Evolutionary conservation across 2,888 invertebrate genomes (phyloP).

Genomic region (Drosophila kambysellisi): DNA sequence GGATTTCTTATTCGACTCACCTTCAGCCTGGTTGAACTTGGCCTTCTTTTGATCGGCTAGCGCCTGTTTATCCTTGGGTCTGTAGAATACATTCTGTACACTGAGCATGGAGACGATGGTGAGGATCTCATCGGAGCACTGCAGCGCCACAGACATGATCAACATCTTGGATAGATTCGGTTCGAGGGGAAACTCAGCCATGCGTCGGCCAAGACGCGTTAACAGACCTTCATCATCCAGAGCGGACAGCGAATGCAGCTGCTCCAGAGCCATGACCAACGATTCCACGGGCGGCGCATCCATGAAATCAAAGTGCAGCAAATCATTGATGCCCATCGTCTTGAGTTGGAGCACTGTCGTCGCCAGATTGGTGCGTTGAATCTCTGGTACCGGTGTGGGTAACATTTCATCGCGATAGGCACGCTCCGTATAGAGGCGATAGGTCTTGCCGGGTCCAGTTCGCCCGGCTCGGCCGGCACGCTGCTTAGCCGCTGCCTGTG

Average conservation of each 20-base stretch:
- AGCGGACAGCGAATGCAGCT: conserved; percentile 97
- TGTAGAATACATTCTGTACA: conserved; percentile 99
- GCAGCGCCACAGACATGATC: conserved; percentile 99
- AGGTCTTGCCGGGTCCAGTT: conserved; percentile 99
- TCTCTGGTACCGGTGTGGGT: conserved; percentile 98
- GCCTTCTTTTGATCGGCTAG: conserved; percentile 99
- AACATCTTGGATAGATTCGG: conserved; percentile 99
- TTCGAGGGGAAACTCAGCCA: conserved; percentile 99
- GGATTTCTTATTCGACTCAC: conserved; percentile 34
- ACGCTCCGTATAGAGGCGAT: conserved; percentile 98
- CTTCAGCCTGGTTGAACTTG: conserved; percentile 99
- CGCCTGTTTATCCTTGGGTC: conserved; percentile 97
- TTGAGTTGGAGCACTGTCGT: conserved; percentile 97
- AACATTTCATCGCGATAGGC: conserved; percentile 99
- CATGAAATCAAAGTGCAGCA: conserved; percentile 99
- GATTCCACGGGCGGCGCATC: conserved; percentile 99
- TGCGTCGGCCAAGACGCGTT: conserved; percentile 92
- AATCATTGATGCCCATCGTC: conserved; percentile 99
- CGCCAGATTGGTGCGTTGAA: conserved; percentile 98
- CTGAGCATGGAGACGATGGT: conserved; percentile 99
- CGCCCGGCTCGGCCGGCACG: conserved; percentile 98
- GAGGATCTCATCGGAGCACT: conserved; percentile 98
- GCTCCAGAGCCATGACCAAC: conserved; percentile 98
- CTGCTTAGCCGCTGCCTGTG: conserved; percentile 98
- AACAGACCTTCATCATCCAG: conserved; percentile 97